Conservation (phyloP, 2,797 vertebrate species). For the Champsocephalus gunnari region DNA sequence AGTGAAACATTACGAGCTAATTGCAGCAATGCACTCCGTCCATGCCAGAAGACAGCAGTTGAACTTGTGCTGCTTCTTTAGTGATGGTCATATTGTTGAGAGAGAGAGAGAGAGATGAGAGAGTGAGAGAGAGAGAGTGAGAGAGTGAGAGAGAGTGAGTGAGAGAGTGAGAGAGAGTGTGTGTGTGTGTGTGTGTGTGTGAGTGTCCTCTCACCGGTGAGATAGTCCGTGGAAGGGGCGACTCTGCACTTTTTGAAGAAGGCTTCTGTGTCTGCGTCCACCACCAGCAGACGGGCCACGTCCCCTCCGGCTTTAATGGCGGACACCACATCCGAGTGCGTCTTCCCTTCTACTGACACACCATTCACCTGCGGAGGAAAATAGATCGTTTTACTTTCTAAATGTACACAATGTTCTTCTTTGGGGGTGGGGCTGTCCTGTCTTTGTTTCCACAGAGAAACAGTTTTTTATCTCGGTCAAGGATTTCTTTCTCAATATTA, state of each 20-base stretch:
- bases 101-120: no score
- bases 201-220: slow-evolving; percentile 82
- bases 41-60: background rate
- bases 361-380: slow-evolving; percentile 88
- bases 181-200: background rate
- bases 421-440: background rate
- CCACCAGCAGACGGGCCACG: slow-evolving; percentile 89
- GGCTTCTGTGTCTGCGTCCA: slow-evolving; percentile 89
- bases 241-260: slow-evolving; percentile 94
- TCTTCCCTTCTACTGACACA: slow-evolving; percentile 88
- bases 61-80: background rate
- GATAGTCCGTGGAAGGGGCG: slow-evolving; percentile 84
- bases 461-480: slow-evolving; percentile 62
- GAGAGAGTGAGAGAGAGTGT: no score
- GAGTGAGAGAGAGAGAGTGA: no score
- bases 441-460: slow-evolving; percentile 64
- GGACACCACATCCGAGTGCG: slow-evolving; percentile 90
- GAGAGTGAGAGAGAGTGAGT: no score
- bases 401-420: no score
- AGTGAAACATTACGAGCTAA: slow-evolving; percentile 26
- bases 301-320: slow-evolving; percentile 89
- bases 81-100: background rate
- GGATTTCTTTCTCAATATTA: slow-evolving; percentile 69
- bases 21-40: background rate
- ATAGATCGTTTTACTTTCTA: background rate